phyloP scores from a whole-genome alignment of 2,797 vertebrate genomes.

The Cyclopterus lumpus region DNA sequence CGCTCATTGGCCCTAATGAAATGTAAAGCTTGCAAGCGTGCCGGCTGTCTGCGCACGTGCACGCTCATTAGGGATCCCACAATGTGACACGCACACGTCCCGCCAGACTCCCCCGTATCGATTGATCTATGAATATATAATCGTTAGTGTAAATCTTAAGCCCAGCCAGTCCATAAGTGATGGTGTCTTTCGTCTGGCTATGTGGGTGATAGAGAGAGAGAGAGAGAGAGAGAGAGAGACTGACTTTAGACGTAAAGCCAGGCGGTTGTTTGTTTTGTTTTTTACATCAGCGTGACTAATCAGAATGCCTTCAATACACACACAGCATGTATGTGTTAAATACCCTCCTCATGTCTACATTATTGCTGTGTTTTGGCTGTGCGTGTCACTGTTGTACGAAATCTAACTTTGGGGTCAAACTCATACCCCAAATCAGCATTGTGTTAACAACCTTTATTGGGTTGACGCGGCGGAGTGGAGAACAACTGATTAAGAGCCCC shows the following conservation, averaged over 20 bases:
- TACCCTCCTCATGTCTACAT: conserved; percentile 8
- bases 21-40: conserved; percentile 78
- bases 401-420: conserved; percentile 5
- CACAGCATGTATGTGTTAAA: conserved; percentile 28
- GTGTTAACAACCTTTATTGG: not conserved
- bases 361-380: conserved; percentile 3
- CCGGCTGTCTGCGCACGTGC: conserved; percentile 59
- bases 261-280: conserved; percentile 8
- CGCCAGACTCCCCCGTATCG: conserved; percentile 71
- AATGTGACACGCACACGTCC: conserved; percentile 49
- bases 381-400: not conserved
- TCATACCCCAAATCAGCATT: conserved; percentile 12
- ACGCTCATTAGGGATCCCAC: conserved; percentile 61
- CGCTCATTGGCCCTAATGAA: conserved; percentile 77
- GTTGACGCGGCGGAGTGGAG: conserved; percentile 4
- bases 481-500: conserved; percentile 12
- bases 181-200: conserved; percentile 25
- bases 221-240: not conserved
- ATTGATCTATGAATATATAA: conserved; percentile 85
- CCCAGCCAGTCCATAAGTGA: conserved; percentile 49
- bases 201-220: not conserved
- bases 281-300: conserved; percentile 43
- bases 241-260: conserved; percentile 17
- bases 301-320: conserved; percentile 40
- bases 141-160: conserved; percentile 76